phyloP scores from a whole-genome alignment of 2,888 invertebrate species.

The Eristalis intricaria region DNA sequence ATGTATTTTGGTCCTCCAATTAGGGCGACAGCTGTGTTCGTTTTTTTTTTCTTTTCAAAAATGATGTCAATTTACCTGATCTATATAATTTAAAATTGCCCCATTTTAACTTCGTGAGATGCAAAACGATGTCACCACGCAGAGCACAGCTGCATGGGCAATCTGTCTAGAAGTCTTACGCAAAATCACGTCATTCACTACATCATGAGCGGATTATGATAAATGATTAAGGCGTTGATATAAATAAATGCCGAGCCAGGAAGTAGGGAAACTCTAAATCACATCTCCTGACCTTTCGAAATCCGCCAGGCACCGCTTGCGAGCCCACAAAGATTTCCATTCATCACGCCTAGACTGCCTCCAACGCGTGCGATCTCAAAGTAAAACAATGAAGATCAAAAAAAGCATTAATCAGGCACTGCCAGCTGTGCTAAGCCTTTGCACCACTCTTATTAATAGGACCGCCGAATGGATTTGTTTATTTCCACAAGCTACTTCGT shows the following conservation, averaged over 20 bases:
- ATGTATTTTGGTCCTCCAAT: no score
- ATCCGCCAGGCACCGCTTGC: slow-evolving; percentile 7
- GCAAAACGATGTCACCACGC: background rate
- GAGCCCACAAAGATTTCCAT: slow-evolving; percentile 23
- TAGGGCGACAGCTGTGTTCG: no score
- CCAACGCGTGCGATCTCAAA: background rate
- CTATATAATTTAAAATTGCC: background rate
- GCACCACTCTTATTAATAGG: slow-evolving; percentile 60
- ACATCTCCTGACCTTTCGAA: slow-evolving; percentile 17
- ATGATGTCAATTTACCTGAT: no score
- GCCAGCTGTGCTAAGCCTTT: slow-evolving; percentile 52
- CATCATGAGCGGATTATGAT: background rate
- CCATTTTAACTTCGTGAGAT: background rate
- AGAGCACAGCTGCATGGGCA: background rate
- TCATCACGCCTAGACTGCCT: slow-evolving; percentile 10
- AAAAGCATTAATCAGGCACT: slow-evolving; percentile 47
- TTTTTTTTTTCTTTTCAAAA: no score
- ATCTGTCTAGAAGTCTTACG: background rate
- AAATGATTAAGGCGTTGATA: background rate
- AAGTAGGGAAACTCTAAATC: background rate
- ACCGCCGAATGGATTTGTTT: slow-evolving; percentile 53
- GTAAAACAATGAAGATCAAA: slow-evolving; percentile 31
- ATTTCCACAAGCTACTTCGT: slow-evolving; percentile 36
- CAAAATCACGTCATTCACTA: background rate
- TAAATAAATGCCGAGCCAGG: slow-evolving; percentile 1